A percentile compares a stretch with the other conserved stretches of the same genome.
Evolutionary conservation across 2,888 invertebrate species (phyloP).

Genomic region (Anaspis maculata): DNA sequence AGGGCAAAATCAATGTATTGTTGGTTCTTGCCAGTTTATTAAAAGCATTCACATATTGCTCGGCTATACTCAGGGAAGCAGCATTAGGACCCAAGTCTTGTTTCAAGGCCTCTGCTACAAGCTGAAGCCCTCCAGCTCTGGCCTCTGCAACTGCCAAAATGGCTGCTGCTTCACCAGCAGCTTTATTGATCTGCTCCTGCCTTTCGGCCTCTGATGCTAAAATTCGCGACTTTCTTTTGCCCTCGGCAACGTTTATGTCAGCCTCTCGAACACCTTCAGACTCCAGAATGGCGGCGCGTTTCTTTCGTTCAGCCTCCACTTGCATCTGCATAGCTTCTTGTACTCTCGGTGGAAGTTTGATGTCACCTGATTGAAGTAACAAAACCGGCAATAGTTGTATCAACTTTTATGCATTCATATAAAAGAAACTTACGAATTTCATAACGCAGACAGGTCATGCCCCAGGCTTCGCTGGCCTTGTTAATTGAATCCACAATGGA

Average conservation of each 20-base stretch:
- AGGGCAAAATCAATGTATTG: slow-evolving; percentile 91
- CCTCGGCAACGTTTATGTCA: slow-evolving; percentile 96
- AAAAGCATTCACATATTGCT: slow-evolving; percentile 93
- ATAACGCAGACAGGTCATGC: slow-evolving; percentile 90
- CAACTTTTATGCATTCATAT: too few species aligned
- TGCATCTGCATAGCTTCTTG: slow-evolving; percentile 99
- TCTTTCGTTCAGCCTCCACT: slow-evolving; percentile 96
- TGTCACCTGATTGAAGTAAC: slow-evolving; percentile 83
- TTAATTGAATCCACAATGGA: slow-evolving; percentile 94
- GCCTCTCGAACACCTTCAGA: slow-evolving; percentile 89
- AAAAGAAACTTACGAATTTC: slow-evolving; percentile 83
- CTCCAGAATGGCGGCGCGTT: slow-evolving; percentile 92
- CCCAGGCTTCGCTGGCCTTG: slow-evolving; percentile 98
- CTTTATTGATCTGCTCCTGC: slow-evolving; percentile 90
- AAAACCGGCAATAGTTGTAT: background rate
- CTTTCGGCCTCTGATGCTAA: slow-evolving; percentile 91
- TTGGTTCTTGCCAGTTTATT: slow-evolving; percentile 84
- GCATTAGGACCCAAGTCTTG: slow-evolving; percentile 69
- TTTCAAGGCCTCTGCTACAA: slow-evolving; percentile 62
- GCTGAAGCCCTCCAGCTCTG: slow-evolving; percentile 70
- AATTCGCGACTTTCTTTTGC: slow-evolving; percentile 84
- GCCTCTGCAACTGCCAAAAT: slow-evolving; percentile 88
- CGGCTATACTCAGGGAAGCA: slow-evolving; percentile 85
- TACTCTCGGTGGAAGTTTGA: slow-evolving; percentile 80
- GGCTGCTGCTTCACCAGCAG: slow-evolving; percentile 86